Percentiles rank a stretch among this genome's conserved stretches.
phyloP scores from a whole-genome alignment of 2,797 vertebrate genomes.

The Eleutherodactylus coqui region DNA sequence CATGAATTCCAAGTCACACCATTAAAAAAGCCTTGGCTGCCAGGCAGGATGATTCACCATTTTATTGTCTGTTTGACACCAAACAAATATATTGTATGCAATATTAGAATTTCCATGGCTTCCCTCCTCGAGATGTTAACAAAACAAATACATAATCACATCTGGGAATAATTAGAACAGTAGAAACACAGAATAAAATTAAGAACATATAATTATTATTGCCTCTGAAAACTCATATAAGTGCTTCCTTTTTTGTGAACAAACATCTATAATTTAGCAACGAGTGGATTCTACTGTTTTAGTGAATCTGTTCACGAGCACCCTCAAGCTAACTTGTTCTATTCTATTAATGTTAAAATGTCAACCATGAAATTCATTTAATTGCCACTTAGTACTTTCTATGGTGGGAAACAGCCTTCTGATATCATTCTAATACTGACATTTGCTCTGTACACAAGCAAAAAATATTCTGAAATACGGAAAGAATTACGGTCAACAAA shows the following conservation, averaged over 20 bases:
- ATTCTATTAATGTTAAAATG: slow-evolving; percentile 60
- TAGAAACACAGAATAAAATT: background rate
- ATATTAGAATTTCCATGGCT: background rate
- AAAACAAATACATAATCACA: slow-evolving; percentile 15
- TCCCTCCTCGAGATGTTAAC: background rate
- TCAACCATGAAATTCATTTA: slow-evolving; percentile 62
- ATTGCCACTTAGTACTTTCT: slow-evolving; percentile 53
- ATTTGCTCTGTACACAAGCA: slow-evolving; percentile 26
- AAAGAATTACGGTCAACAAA: slow-evolving; percentile 21
- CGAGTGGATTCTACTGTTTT: slow-evolving; percentile 29
- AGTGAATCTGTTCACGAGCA: slow-evolving; percentile 46
- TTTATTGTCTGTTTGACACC: slow-evolving; percentile 1
- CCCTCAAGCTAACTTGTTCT: slow-evolving; percentile 58
- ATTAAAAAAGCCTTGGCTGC: background rate
- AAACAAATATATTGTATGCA: background rate
- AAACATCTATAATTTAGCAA: slow-evolving; percentile 41
- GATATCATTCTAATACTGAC: slow-evolving; percentile 36
- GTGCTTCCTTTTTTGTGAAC: slow-evolving; percentile 28
- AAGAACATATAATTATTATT: slow-evolving; percentile 27
- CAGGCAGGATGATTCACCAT: background rate
- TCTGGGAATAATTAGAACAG: slow-evolving; percentile 4
- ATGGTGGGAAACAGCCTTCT: slow-evolving; percentile 32
- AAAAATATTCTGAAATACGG: background rate
- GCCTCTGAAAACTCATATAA: slow-evolving; percentile 19
- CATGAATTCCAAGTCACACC: background rate